Base-by-base conservation (phyloP, 2,113 vertebrate species). In the Puntigrus tetrazona region DNA sequence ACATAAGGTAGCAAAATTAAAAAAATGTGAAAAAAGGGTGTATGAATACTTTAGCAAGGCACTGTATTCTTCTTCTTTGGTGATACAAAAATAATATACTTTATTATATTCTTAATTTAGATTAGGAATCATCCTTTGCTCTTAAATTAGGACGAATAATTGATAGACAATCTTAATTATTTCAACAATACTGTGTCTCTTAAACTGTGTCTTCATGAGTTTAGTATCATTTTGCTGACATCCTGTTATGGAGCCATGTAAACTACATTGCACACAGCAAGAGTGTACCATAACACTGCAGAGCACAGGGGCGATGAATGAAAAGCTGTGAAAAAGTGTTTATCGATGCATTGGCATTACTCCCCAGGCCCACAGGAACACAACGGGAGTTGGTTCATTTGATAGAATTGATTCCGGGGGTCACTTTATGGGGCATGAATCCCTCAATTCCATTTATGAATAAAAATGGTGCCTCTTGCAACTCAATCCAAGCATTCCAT, bases 401-500 rank as follows among this genome's bases (percentile, higher is more conserved):
- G 89, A 85, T 79, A 50, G 85, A 89, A 89, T 87, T 90, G 86
- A 88, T 90, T 89, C 86, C 83, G 38, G 85, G 29, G 11, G 81
- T 91, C 88, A 87, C 85, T 88, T 88, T 89, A 88, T 86, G 78
- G 87, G 89, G 76, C 41, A 77, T 29, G 83, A 86, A 87, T 74
- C 89, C 85, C 85, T 86, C 89, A 36, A 84, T 87, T 88, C 88
- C 85, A 92, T 90, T 89, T 95, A 94, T 93, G 97, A 99, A 97
- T 94, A 94, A 90, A 92, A 93, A 93, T 89, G 88, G 85, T 92
- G 93, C 95, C 94, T 96, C 94, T 93, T 94, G 92, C 96, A 90
- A 95, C 95, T 92, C 94, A 96, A 92, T 96, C 93, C 94, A 95
- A 93, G 94, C 95, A 85, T 93, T 95, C 94, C 95, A 98, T 98